Evolutionary conservation across 35 echinoderm and acorn worm species (phyloP), one percentile per base, ranked within the genome.

Genomic region (Lytechinus pictus): DNA sequence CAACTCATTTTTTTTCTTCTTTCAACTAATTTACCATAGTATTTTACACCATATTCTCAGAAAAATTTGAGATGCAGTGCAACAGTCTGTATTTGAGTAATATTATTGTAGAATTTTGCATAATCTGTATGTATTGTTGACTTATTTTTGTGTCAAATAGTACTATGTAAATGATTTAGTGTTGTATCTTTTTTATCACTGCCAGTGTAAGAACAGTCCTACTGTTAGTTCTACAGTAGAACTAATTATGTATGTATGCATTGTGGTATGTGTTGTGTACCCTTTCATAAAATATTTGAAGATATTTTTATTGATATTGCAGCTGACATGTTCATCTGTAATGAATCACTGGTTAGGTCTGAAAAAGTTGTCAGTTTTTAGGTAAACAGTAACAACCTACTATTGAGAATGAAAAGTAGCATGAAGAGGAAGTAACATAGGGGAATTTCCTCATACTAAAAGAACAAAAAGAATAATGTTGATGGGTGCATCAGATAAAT

Each of bases 161-260:
- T 79, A 79, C 66, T 79, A 79, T 79, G 66, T 79, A n/a, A 79
- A 79, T 79, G n/a, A 79, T 79, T 79, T 79, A 79, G 66, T 79
- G 66, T 10, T 10, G 16, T 19, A 7, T 24, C 21, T n/a, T n/a
- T n/a, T n/a, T n/a, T 79, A 79, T n/a, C 66, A 79, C 66, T 79
- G 66, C 66, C 66, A 79, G 21, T 79, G 66, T 16, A 24, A 58
- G 56, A 58, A 79, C 66, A 79, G 66, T 7, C 66, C n/a, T 79
- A 24, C 7, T 79, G 66, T 79, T n/a, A 7, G n/a, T 79, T 16
- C 19, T 79, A 79, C 2, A 44, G 33, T 44, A 24, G 66, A 79
- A 79, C 19, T 79, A 16, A 24, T 7, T 79, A 24, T 79, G 7
- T 79, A 24, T 79, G 19, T 79, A 79, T 79, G 66, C n/a, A 79